phyloP scores from a whole-genome alignment of 2,888 invertebrate genomes.

The Odontocolon sp. region DNA sequence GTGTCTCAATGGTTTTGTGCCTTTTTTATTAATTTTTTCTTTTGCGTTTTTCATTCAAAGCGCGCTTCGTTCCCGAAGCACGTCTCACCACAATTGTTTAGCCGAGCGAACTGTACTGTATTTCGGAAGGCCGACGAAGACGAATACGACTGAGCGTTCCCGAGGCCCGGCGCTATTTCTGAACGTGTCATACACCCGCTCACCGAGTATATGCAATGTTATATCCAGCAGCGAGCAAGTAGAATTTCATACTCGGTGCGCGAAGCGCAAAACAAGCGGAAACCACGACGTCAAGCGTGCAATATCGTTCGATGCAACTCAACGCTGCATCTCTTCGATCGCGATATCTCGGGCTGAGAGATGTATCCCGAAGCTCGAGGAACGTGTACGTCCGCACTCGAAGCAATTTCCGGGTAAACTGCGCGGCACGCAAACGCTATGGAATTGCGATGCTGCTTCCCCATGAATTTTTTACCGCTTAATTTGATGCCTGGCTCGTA shows the following conservation, averaged over 20 bases:
- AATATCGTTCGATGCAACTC: not conserved
- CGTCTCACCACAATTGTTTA: constrained; percentile 51
- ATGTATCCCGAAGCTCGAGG: not conserved
- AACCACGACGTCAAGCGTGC: no score
- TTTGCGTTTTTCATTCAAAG: not conserved
- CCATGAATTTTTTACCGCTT: constrained; percentile 37
- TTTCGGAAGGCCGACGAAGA: constrained; percentile 40
- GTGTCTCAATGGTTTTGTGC: no score
- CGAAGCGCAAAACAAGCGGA: no score
- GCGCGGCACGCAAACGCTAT: not conserved
- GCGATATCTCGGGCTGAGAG: not conserved
- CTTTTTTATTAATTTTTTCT: not conserved
- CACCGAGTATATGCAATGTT: not conserved
- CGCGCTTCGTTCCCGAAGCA: not conserved
- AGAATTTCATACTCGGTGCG: not conserved
- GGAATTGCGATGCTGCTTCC: constrained; percentile 9
- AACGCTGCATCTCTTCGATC: not conserved
- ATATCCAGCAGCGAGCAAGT: not conserved
- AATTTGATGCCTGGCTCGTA: constrained; percentile 35
- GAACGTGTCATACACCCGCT: constrained; percentile 46
- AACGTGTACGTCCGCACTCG: constrained; percentile 8
- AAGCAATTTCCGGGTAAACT: constrained; percentile 8
- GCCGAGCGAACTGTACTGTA: constrained; percentile 45
- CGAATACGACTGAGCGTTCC: not conserved
- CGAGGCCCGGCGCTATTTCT: constrained; percentile 50